Conservation (phyloP, 1,140 invertebrate genomes). For the Bombus ignitus region DNA sequence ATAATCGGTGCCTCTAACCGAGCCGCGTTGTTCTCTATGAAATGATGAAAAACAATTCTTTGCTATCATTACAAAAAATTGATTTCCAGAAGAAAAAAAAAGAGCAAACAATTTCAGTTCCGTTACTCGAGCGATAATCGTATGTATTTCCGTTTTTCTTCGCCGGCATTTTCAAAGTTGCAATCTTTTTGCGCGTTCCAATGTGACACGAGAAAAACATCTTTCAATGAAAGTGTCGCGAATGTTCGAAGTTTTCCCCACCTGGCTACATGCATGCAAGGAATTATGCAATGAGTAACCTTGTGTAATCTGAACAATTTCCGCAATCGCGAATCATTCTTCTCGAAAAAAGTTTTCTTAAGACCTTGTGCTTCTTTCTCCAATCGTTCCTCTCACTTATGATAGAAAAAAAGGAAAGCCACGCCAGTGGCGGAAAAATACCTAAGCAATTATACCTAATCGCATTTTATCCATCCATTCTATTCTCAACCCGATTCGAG, state of each 20-base stretch:
- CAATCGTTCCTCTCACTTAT: slow-evolving; percentile 6
- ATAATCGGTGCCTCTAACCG: background rate
- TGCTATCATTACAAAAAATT: background rate
- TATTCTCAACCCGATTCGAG: no score
- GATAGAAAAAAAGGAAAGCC: background rate
- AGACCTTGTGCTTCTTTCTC: slow-evolving; percentile 59
- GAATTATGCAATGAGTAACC: slow-evolving; percentile 54
- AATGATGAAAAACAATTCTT: background rate
- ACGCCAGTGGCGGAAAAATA: background rate
- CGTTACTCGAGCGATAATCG: background rate
- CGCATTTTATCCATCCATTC: background rate
- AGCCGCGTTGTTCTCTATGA: background rate
- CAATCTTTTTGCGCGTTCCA: background rate
- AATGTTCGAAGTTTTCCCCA: slow-evolving; percentile 38
- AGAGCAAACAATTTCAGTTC: background rate
- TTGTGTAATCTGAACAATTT: slow-evolving; percentile 58
- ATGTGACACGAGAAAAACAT: background rate
- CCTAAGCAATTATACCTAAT: slow-evolving; percentile 34
- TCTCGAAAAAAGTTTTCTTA: slow-evolving; percentile 44
- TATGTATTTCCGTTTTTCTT: background rate
- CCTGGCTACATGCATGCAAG: background rate
- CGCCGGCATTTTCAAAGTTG: background rate
- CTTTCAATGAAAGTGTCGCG: slow-evolving; percentile 53
- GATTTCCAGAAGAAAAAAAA: background rate
- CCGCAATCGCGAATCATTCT: slow-evolving; percentile 51